Evolutionary conservation across 2,888 invertebrate genomes (phyloP).

Genomic region (Crematogaster levior): DNA sequence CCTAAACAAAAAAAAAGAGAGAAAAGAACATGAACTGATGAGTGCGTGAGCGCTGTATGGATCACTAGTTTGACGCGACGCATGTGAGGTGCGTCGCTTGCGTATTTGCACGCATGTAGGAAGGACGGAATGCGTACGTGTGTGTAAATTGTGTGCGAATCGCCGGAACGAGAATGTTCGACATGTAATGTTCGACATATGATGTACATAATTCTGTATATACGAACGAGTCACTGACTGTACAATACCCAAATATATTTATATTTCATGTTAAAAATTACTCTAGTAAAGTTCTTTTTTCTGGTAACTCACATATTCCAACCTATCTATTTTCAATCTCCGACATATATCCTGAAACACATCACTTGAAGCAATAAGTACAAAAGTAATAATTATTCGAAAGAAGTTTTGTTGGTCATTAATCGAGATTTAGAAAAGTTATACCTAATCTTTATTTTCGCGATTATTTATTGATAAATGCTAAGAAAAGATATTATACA

Average conservation of each 20-base stretch:
- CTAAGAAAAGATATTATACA: background rate
- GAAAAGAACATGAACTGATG: constrained; percentile 54
- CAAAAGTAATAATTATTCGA: background rate
- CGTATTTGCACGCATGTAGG: constrained; percentile 34
- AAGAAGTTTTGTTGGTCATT: background rate
- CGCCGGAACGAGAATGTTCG: constrained; percentile 62
- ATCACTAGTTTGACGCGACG: constrained; percentile 25
- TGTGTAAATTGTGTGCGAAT: constrained; percentile 36
- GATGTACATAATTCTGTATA: constrained; percentile 76
- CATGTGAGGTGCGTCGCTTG: constrained; percentile 47
- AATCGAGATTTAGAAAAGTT: background rate
- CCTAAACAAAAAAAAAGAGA: background rate
- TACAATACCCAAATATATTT: constrained; percentile 84
- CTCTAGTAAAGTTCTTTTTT: constrained; percentile 47
- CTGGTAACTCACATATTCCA: background rate
- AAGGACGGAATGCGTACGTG: constrained; percentile 50
- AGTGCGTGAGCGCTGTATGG: constrained; percentile 50
- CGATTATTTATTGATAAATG: background rate
- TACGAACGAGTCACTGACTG: constrained; percentile 82
- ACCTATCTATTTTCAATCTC: background rate
- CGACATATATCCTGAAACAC: background rate
- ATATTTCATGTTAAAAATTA: constrained; percentile 82
- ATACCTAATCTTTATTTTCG: background rate
- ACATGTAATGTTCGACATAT: constrained; percentile 69
- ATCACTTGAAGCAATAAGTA: background rate